Evolutionary conservation across 2,797 vertebrate genomes (phyloP).

Genomic region (Rallus crepitans): DNA sequence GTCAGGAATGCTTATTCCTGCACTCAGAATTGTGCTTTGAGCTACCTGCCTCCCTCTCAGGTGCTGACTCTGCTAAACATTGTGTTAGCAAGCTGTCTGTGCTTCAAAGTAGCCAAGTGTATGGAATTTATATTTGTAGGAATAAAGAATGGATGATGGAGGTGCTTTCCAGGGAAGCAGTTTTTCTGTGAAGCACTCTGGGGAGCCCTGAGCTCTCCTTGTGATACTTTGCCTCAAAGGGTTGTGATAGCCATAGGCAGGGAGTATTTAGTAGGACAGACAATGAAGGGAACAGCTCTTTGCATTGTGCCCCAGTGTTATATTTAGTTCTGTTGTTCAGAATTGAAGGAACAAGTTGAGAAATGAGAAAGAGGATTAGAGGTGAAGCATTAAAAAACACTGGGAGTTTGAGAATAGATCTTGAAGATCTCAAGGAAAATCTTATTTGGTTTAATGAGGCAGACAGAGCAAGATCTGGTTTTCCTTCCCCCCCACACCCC

Average conservation of each 20-base stretch:
- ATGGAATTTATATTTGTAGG: not conserved
- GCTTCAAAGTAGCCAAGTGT: not conserved
- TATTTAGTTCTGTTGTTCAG: not conserved
- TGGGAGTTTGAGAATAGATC: not conserved
- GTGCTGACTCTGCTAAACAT: not conserved
- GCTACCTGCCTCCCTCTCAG: not conserved
- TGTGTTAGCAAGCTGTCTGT: not conserved
- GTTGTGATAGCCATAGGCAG: not conserved
- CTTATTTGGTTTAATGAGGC: not conserved
- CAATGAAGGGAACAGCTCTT: not conserved
- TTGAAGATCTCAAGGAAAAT: not conserved
- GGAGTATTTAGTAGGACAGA: not conserved
- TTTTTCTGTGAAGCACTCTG: not conserved
- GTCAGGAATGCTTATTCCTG: not conserved
- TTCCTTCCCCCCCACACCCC: no score
- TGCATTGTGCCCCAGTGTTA: not conserved
- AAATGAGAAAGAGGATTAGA: not conserved
- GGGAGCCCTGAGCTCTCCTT: rapidly evolving
- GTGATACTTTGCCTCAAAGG: not conserved
- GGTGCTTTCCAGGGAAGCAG: not conserved
- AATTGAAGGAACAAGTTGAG: not conserved
- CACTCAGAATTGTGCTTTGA: not conserved
- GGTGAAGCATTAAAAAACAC: not conserved
- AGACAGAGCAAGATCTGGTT: not conserved
- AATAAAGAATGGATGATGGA: not conserved